Percentiles rank a stretch among this genome's conserved stretches.
phyloP scores from a whole-genome alignment of 2,797 vertebrate genomes.

The Cephalopachus bancanus region DNA sequence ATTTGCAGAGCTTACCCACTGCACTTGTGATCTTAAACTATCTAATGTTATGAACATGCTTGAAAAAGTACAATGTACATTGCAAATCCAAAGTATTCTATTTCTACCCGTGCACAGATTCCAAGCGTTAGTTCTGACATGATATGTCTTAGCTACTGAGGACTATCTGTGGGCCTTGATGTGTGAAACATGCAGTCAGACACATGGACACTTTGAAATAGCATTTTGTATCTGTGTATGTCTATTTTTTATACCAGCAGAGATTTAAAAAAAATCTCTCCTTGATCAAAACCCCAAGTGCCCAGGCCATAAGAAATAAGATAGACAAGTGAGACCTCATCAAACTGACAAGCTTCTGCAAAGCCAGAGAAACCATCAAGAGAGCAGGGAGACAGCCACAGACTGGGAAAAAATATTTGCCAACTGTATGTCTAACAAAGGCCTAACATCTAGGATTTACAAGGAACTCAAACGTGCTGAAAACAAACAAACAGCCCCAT shows the following conservation, averaged over 20 bases:
- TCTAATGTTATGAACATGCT: constrained; percentile 17
- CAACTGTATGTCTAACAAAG: no score
- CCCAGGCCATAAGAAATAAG: no score
- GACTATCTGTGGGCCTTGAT: not conserved
- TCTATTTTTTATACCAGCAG: constrained; percentile 12
- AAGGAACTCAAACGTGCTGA: no score
- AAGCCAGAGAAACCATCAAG: no score
- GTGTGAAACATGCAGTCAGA: constrained; percentile 8
- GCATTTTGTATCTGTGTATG: not conserved
- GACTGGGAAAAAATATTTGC: no score
- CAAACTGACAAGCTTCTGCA: no score
- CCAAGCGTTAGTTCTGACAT: not conserved
- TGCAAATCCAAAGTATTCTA: constrained; percentile 16
- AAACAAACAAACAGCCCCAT: no score
- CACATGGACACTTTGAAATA: not conserved
- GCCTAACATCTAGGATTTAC: no score
- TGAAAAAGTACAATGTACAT: constrained; percentile 34
- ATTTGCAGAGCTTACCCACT: not conserved
- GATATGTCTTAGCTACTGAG: not conserved
- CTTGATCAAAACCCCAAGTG: no score
- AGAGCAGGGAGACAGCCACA: no score
- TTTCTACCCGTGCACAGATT: not conserved
- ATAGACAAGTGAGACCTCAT: no score
- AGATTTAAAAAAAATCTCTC: not conserved
- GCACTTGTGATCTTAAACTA: constrained; percentile 51